Conservation (phyloP, 2,888 invertebrate species). For the Trachelus tabidus region DNA sequence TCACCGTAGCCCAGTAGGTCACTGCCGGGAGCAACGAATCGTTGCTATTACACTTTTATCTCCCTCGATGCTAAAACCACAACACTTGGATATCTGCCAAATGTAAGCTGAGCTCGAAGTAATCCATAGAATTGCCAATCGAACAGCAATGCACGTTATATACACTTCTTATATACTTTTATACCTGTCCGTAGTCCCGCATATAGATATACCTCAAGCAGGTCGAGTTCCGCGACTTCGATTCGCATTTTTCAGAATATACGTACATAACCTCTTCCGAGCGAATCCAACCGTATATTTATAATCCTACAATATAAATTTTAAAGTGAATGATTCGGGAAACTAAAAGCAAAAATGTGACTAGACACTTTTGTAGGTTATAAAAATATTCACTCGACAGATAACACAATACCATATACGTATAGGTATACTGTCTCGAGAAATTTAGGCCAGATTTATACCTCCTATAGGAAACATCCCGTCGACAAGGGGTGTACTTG, state of each 20-base stretch:
- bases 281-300: not conserved
- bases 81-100: not conserved
- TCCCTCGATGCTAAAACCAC: not conserved
- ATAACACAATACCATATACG: not conserved
- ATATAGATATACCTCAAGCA: too few relatives aligned
- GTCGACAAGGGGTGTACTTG: too few relatives aligned
- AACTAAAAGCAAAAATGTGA: not conserved
- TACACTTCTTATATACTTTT: too few relatives aligned
- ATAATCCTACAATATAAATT: not conserved
- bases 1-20: conserved; percentile 42
- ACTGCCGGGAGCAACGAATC: conserved; percentile 34
- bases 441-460: too few relatives aligned
- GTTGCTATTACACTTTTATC: not conserved
- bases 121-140: too few relatives aligned
- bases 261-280: not conserved
- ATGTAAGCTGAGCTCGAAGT: too few relatives aligned
- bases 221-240: too few relatives aligned
- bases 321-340: not conserved
- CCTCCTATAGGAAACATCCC: too few relatives aligned
- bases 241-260: too few relatives aligned
- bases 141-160: too few relatives aligned
- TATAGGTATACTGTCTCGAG: not conserved
- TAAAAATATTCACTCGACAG: not conserved
- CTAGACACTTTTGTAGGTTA: not conserved
- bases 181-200: too few relatives aligned